These are phyloP conservation scores for Rhegmatorhina hoffmannsi DNA, from an alignment of 2,113 vertebrate species.

Conservation along the genomic window DNA sequence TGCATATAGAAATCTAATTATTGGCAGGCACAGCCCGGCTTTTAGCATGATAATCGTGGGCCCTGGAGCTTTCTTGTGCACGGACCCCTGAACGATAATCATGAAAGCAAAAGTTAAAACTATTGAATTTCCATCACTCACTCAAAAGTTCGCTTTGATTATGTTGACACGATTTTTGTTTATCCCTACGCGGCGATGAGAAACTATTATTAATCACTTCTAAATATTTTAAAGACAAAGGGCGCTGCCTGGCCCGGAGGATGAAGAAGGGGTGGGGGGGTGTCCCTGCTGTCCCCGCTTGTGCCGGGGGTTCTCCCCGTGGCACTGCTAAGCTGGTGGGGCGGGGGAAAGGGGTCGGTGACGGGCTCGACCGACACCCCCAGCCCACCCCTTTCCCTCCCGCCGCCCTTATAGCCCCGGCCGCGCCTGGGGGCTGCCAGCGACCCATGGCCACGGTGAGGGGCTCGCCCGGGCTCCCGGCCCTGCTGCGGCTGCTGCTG, in stretches of 20 bases:
- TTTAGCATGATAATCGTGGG: background rate
- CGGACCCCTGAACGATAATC: background rate
- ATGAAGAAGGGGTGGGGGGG: background rate
- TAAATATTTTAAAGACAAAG: background rate
- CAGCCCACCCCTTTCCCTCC: background rate
- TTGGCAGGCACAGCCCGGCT: background rate
- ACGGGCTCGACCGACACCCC: background rate
- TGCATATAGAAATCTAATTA: constrained; percentile 51
- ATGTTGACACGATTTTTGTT: background rate
- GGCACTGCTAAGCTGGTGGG: background rate
- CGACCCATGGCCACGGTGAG: background rate
- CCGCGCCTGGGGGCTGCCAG: background rate
- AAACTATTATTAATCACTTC: background rate
- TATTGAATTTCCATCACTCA: background rate
- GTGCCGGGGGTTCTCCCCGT: background rate
- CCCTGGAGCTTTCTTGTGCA: background rate
- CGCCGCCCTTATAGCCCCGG: background rate
- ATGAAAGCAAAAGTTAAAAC: background rate
- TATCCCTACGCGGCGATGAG: background rate
- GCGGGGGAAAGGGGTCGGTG: background rate
- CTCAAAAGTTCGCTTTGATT: background rate
- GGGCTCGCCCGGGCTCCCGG: background rate
- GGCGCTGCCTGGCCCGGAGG: background rate
- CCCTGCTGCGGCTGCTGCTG: background rate
- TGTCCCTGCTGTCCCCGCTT: background rate